Conservation (phyloP, 2,797 vertebrate genomes). For the Scolopax bukidnonensis region DNA sequence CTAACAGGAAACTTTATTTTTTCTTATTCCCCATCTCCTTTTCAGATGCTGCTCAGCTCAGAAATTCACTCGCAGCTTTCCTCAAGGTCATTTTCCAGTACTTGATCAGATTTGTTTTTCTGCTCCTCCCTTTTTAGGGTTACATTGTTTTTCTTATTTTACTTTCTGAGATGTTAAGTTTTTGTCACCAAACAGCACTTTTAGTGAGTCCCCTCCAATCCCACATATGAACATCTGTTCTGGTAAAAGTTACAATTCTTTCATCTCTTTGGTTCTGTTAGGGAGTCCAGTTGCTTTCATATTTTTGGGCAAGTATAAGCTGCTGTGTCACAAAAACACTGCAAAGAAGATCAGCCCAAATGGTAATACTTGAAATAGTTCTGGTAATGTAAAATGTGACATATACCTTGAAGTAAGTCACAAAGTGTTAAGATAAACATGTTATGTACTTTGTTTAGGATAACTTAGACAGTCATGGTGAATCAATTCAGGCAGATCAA, state of each 20-base stretch:
- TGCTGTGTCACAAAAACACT: neutral
- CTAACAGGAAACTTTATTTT: neutral
- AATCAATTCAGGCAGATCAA: neutral
- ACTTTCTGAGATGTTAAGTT: neutral
- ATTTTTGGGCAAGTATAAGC: neutral
- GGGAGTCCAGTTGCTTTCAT: neutral
- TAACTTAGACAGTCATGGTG: neutral
- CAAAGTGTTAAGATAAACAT: neutral
- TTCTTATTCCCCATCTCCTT: neutral
- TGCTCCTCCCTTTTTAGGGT: neutral
- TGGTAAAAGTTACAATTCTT: neutral
- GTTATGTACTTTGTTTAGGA: neutral
- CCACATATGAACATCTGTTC: neutral
- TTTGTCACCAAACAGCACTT: neutral
- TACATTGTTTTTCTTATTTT: neutral
- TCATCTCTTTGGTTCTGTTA: neutral
- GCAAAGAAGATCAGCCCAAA: neutral
- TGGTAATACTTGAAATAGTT: neutral
- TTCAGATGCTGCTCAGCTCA: neutral
- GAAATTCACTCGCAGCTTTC: neutral
- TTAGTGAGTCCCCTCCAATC: neutral
- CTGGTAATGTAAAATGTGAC: neutral
- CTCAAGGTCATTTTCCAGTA: slow-evolving; percentile 27
- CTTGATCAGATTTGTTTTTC: neutral
- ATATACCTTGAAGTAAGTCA: neutral